Base-by-base conservation (phyloP, 2,888 invertebrate species). In the Blera fallax region DNA sequence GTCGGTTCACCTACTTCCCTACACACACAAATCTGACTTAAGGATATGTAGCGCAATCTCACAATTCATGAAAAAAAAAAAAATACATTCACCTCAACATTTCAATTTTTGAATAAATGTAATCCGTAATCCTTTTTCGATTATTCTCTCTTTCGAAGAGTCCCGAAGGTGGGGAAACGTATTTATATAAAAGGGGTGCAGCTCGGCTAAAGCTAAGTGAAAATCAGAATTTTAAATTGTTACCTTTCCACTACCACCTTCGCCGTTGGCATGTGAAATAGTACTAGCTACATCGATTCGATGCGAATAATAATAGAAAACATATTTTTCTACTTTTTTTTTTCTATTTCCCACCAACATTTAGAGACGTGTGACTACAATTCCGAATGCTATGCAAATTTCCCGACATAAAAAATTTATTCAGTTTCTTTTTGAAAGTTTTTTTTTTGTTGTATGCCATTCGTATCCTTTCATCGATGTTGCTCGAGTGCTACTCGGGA, bases 41-140 rank as follows among this genome's bases (percentile, higher is more conserved):
- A 8, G 48, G 48, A 64, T 72, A 62, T 48, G 70, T 70, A 37
- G 18, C 48, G 64, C 16, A 27, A 37, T 29, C 67, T 7, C 67
- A 11, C 50, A 65, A 50, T 34, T 65, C 24, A 50, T 5, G n/a
- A 18, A 11, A 18, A 29, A 48, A 11, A 64, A 21, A 67, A 24
- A 43, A 69, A 58, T 27, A 8, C 40, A 21, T 60, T 69, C 77
- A 83, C 79, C 83, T 69, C 73, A 79, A 67, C 72, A 79, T 79
- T 83, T 78, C 83, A 73, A 83, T 83, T 82, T 73, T 78, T 73
- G 54, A 67, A 83, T 73, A 79, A 83, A 83, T 73, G 67, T 83
- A 79, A 83, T 83, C 78, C 73, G 62, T 79, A 79, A 83, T 83
- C 83, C 83, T 73, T 79, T 82, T 79, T 69, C 73, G 67, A 78